Conservation (phyloP, 2,888 invertebrate species). For the Andrena marginata region DNA sequence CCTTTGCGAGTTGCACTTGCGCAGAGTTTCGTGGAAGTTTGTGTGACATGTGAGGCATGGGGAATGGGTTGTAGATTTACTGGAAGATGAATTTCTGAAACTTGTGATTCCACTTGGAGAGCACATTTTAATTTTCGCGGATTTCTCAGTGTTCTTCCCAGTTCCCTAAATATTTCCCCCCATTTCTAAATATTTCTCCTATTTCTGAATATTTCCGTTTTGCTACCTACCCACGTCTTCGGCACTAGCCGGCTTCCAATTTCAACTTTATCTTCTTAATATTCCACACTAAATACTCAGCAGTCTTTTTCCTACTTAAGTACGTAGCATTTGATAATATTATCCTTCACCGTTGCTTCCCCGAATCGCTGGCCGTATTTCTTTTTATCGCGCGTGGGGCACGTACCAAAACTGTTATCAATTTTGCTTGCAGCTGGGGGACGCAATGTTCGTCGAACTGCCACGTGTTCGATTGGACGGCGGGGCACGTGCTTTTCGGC, state of each 20-base stretch:
- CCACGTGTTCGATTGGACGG: constrained; percentile 90
- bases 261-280: no score
- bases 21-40: no score
- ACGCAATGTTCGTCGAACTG: constrained; percentile 87
- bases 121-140: background rate
- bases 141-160: background rate
- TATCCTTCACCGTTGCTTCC: no score
- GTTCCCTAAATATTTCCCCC: background rate
- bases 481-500: constrained; percentile 88
- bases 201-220: no score
- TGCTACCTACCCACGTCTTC: no score
- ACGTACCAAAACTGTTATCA: background rate
- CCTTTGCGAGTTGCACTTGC: no score
- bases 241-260: no score
- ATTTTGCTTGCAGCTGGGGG: constrained; percentile 85
- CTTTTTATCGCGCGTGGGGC: background rate
- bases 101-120: background rate
- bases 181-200: no score
- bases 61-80: background rate
- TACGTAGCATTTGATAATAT: no score
- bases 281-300: no score
- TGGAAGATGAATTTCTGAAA: background rate
- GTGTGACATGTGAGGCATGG: no score
- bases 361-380: background rate
- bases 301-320: no score